Base-by-base conservation (phyloP, 2,113 vertebrate species). In the Serinus canaria region DNA sequence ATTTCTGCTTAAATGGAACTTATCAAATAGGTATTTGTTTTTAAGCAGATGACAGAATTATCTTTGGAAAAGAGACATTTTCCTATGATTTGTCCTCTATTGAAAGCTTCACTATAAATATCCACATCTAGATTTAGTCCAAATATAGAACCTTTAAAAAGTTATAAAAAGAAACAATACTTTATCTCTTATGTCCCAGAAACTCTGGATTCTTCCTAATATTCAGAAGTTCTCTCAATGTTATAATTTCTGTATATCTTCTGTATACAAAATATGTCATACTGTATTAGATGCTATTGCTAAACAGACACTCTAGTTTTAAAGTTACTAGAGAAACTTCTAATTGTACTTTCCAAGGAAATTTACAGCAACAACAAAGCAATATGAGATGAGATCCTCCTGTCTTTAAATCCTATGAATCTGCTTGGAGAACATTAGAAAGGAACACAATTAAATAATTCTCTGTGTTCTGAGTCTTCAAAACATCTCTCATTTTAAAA, bases 11-110 rank as follows among this genome's bases (percentile, higher is more conserved):
- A 67, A 78, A 70, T 58, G 2, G 83, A 92, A 83, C 1, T 8
- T 66, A 60, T 63, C 3, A 74, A 83, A 76, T 6, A 18, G 16
- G 11, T 63, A 70, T 17, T 55, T 49, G 75, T 55, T 49, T 82
- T 37, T 6, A 3, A 91, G 44, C 3, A 83, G 13, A 60, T 60
- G 31, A 86, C 7, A 60, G 15, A 44, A n/a, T 44, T 23, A 55
- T 62, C 50, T 59, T 46, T 7, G 0, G 20, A 14, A 52, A 27
- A 62, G 49, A 55, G 0, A 13, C 0, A 47, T 46, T 70, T 79
- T 67, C 2, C 0, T 17, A 27, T 18, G 2, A 25, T 33, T 83
- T 70, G 19, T 46, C 16, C 3, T 55, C 15, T 73, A 3, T 35
- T 84, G n/a, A 91, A 81, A 75, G 6, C 3, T 92, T 86, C 69